Evolutionary conservation across 2,113 vertebrate genomes (phyloP), one percentile per base, ranked within the genome.

Genomic region (Orientallactaga bullata): DNA sequence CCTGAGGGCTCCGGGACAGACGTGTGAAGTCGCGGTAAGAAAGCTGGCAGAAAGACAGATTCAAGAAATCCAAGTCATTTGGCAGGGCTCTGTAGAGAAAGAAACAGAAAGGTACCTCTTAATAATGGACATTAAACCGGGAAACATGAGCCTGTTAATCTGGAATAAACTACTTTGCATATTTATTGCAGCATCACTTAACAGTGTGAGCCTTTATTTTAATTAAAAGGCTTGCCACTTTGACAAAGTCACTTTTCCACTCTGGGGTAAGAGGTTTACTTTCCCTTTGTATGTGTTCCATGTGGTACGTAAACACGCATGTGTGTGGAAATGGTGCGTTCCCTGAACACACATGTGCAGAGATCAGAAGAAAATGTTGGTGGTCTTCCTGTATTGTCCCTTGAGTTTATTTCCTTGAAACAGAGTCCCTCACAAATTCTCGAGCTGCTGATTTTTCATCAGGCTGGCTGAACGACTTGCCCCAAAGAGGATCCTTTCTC

Each of bases 21-120:
- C 4, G 42, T 47, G 73, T 81, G 61, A 94, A 18, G 39, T 94
- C 95, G 58, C 47, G 88, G 35, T 42, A 8, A 89, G 80, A 91
- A 51, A 91, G 80, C 15, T 51, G 47, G 94, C 85, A 94, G 61
- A 35, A 69, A 55, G 66, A 11, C 6, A 93, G 24, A 79, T 10
- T 32, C 88, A 85, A 3, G 42, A 60, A 24, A 89, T 91, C 60
- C 79, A 95, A 13, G 30, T 82, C 61, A 77, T 58, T 7, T 63
- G 55, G 85, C 51, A 94, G 81, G 55, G 71, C 69, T 72, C 89
- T 95, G 69, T 58, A 76, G 61, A 91, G 47, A 81, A 30, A 55
- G 42, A 89, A 63, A 91, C 68, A 37, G 21, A 37, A 69, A 77
- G 13, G 1, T 77, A 71, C 69, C 89, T 68, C 21, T 63, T 60